Percentiles rank a stretch among this genome's conserved stretches.
Evolutionary conservation across 1,140 invertebrate genomes (phyloP).

Genomic region (Linepithema humile): DNA sequence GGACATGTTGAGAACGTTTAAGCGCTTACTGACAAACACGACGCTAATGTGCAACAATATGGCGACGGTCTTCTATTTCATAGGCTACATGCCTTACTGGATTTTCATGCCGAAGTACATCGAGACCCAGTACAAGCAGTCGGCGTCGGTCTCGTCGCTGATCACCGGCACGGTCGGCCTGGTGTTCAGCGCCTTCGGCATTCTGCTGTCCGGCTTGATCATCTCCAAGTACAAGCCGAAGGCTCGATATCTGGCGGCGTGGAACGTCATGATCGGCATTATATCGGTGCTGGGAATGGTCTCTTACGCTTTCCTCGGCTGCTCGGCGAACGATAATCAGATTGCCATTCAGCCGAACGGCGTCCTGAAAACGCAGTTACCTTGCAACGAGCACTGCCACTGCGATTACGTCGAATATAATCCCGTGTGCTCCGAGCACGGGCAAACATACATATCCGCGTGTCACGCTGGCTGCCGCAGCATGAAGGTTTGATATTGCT

Average conservation of each 20-base stretch:
- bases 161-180: slow-evolving; percentile 90
- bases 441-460: slow-evolving; percentile 88
- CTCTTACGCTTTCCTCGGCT: slow-evolving; percentile 89
- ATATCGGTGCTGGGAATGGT: slow-evolving; percentile 88
- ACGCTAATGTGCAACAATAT: slow-evolving; percentile 89
- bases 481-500: slow-evolving; percentile 73
- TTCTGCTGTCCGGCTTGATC: slow-evolving; percentile 88
- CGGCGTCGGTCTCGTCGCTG: slow-evolving; percentile 88
- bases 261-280: slow-evolving; percentile 89
- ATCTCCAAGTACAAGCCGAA: slow-evolving; percentile 89
- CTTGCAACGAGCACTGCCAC: slow-evolving; percentile 87
- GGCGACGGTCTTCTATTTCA: slow-evolving; percentile 88
- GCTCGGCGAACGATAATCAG: slow-evolving; percentile 86
- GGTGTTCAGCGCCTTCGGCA: slow-evolving; percentile 89
- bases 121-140: slow-evolving; percentile 90
- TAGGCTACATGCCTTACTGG: slow-evolving; percentile 90
- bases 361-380: slow-evolving; percentile 81
- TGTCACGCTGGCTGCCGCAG: slow-evolving; percentile 89
- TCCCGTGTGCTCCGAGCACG: slow-evolving; percentile 87
- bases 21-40: slow-evolving; percentile 87
- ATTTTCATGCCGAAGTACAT: slow-evolving; percentile 92
- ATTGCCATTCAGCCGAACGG: slow-evolving; percentile 83
- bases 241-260: slow-evolving; percentile 88
- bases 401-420: slow-evolving; percentile 89
- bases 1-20: slow-evolving; percentile 88